Evolutionary conservation across 2,888 invertebrate species (phyloP), one percentile per base, ranked within the genome.

Genomic region (Phymatocera aterrima): DNA sequence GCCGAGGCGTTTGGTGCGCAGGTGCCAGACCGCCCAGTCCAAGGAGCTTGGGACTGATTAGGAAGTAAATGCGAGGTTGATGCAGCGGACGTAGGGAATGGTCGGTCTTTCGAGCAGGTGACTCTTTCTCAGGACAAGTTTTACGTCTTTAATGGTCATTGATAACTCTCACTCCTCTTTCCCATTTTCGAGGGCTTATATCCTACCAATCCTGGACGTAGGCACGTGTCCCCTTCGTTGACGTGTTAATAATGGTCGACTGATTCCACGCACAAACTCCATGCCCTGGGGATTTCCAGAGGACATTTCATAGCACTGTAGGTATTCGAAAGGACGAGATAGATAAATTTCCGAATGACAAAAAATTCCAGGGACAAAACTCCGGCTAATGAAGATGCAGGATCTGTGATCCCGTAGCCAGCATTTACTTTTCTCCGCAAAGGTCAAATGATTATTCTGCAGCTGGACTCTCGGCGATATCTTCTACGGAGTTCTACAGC

Each of bases 11-110:
- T 80, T 60, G 54, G 51, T 15, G 28, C 31, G 78, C 78, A 64
- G 65, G 72, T 81, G 70, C 68, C 79, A 77, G 57, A 18, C 18
- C 40, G 18, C 37, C 61, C 61, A 64, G 61, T 37, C 61, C 34
- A 64, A n/a, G 61, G 34, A 64, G 34, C 61, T n/a, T 15, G 51
- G 70, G 81, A 81, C 83, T 81, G 83, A 83, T 83, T 83, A 83
- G 83, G 81, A 80, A 81, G 81, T 81, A 81, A 83, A 83, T 82
- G 82, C 81, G 80, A 61, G 81, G 75, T 79, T 72, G 72, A 72
- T 81, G 65, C 70, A 72, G 77, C 74, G 74, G 75, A 48, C 46
- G 78, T 43, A 60, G 65, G 77, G 77, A 80, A 82, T 80, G 74
- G 51, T 21, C 10, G 21, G 10, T 80, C 78, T 81, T 72, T 64